These are phyloP conservation scores for Merops nubicus DNA, from an alignment of 2,113 vertebrate genomes.

Conservation along the genomic window DNA sequence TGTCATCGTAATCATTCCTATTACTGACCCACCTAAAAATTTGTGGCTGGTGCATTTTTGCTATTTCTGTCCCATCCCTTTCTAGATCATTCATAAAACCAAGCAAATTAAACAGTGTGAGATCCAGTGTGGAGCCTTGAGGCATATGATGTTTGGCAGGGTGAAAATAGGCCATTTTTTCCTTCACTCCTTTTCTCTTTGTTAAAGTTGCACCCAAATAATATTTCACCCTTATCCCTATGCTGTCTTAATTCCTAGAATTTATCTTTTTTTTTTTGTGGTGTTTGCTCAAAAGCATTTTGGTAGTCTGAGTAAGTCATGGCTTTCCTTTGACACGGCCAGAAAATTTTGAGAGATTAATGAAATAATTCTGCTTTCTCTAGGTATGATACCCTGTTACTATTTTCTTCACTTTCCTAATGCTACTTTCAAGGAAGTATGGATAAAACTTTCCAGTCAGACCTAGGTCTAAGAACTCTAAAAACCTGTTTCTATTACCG, in stretches of 20 bases:
- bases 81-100: not conserved
- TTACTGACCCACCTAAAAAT: not conserved
- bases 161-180: not conserved
- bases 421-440: not conserved
- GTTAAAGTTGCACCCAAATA: not conserved
- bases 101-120: not conserved
- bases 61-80: not conserved
- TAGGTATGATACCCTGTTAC: not conserved
- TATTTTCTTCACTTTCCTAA: not conserved
- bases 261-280: not conserved
- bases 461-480: not conserved
- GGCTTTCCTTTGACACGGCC: not conserved
- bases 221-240: not conserved
- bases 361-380: not conserved
- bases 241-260: not conserved
- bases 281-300: not conserved
- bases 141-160: not conserved
- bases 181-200: not conserved
- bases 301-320: not conserved
- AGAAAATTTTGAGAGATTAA: not conserved
- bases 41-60: not conserved
- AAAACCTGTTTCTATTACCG: not conserved
- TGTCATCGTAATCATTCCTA: not conserved
- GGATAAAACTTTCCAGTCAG: not conserved
- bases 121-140: not conserved